Base-by-base conservation (phyloP, 2,888 invertebrate species). In the Dorcus hopei region DNA sequence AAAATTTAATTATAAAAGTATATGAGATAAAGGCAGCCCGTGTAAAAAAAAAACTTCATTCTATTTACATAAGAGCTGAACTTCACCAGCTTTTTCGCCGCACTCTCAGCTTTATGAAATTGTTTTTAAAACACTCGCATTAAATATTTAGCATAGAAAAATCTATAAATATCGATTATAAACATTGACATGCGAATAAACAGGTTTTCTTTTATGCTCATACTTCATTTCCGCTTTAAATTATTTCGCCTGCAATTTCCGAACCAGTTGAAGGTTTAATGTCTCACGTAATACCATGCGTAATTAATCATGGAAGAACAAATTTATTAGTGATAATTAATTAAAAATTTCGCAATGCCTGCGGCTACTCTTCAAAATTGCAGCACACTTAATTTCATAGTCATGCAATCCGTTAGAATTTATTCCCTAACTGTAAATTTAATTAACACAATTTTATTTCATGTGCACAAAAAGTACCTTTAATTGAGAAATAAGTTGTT, bases 1-100 rank as follows among this genome's bases (percentile, higher is more conserved):
- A 68, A 66, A 68, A 67, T 67, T 68, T 68, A 68, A 67, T 68
- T 68, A 68, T 61, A 68, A 68, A 68, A 68, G 66, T 67, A 63
- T 61, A 64, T 64, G 61, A 52, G 55, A 45, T 45, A 45, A 45
- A 45, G 23, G 45, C 45, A 11, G 45, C 9, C 19, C 16, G 45
- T 11, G 41, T 19, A 23, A 11, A 45, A 45, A 45, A 33, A 33
- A 33, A 19, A 45, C 19, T 45, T 45, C 23, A 45, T 19, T 45
- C 14, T 45, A 45, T 45, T 45, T 45, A 45, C 45, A 45, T 45
- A 45, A 45, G 23, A 45, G 45, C 4, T 3, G 23, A 19, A 45
- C 45, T 45, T 45, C 23, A 19, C 16, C 16, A 23, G 45, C 45
- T 45, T 9, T 11, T 45, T 45, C 23, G 23, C 45, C 45, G n/a